These are phyloP conservation scores for Gobius niger DNA, from an alignment of 2,113 vertebrate genomes.

Conservation along the genomic window DNA sequence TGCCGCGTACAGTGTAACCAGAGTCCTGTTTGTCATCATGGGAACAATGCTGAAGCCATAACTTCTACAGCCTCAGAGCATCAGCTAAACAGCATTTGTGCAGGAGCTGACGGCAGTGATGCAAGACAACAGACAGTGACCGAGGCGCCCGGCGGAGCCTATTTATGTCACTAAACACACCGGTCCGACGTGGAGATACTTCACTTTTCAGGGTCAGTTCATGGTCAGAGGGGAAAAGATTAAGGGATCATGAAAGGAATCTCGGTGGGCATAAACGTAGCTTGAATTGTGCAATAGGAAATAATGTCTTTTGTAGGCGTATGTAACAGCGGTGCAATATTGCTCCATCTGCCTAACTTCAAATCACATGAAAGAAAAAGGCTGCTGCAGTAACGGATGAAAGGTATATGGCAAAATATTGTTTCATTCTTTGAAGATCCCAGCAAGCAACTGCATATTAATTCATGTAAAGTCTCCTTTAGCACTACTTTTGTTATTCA, in stretches of 20 bases:
- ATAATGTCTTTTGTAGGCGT: neutral
- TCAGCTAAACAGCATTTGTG: neutral
- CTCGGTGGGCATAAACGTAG: neutral
- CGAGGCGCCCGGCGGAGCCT: neutral
- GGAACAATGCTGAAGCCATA: neutral
- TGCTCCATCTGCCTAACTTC: neutral
- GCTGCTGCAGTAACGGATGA: too few species aligned
- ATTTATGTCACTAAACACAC: conserved; percentile 8
- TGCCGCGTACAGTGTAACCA: neutral
- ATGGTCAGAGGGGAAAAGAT: neutral
- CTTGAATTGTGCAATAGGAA: neutral
- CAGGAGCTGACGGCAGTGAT: neutral
- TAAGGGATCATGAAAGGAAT: conserved; percentile 1
- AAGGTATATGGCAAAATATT: too few species aligned
- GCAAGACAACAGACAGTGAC: neutral
- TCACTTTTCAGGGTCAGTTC: conserved; percentile 5
- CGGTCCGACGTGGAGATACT: neutral
- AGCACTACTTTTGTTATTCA: too few species aligned
- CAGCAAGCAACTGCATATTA: too few species aligned
- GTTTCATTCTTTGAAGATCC: too few species aligned
- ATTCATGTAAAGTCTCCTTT: too few species aligned
- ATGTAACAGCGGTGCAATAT: neutral
- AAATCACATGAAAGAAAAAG: neutral
- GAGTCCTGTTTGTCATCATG: conserved; percentile 16
- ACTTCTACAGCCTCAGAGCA: neutral